A percentile compares a stretch with the other conserved stretches of the same genome.
phyloP scores from a whole-genome alignment of 2,888 invertebrate genomes.

The Pandemis corylana region DNA sequence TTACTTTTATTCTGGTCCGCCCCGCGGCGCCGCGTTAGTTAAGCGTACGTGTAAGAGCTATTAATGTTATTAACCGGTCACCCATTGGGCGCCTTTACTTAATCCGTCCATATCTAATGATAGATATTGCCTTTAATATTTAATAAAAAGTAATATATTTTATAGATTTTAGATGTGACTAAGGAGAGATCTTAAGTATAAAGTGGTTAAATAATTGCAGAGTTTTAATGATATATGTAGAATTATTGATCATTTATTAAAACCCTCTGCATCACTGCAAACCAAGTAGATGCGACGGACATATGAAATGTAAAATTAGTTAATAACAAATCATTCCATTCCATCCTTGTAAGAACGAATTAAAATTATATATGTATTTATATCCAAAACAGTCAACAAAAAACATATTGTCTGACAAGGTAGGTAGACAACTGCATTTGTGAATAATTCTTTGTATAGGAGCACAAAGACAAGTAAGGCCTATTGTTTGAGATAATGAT shows the following conservation, averaged over 20 bases:
- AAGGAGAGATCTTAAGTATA: constrained; percentile 75
- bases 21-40: constrained; percentile 70
- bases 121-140: constrained; percentile 85
- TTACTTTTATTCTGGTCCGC: constrained; percentile 65
- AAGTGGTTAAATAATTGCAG: constrained; percentile 75
- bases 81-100: constrained; percentile 83
- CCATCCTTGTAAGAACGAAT: constrained; percentile 12
- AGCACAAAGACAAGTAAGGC: not conserved
- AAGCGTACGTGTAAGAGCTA: constrained; percentile 74
- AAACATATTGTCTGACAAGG: not conserved
- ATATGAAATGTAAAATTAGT: constrained; percentile 14
- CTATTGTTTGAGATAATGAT: not conserved
- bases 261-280: constrained; percentile 23
- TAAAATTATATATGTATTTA: not conserved
- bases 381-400: not conserved
- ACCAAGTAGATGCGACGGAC: constrained; percentile 1
- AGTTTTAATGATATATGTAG: constrained; percentile 73
- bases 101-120: constrained; percentile 84
- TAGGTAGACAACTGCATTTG: not conserved
- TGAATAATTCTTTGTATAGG: not conserved
- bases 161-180: constrained; percentile 79
- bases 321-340: constrained; percentile 11
- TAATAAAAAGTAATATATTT: constrained; percentile 85
- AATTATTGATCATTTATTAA: constrained; percentile 54
- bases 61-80: constrained; percentile 82